A percentile compares a stretch with the other conserved stretches of the same genome.
These are phyloP conservation scores for Gryon sp. DNA, from an alignment of 1,140 invertebrate genomes.

Conservation along the genomic window DNA sequence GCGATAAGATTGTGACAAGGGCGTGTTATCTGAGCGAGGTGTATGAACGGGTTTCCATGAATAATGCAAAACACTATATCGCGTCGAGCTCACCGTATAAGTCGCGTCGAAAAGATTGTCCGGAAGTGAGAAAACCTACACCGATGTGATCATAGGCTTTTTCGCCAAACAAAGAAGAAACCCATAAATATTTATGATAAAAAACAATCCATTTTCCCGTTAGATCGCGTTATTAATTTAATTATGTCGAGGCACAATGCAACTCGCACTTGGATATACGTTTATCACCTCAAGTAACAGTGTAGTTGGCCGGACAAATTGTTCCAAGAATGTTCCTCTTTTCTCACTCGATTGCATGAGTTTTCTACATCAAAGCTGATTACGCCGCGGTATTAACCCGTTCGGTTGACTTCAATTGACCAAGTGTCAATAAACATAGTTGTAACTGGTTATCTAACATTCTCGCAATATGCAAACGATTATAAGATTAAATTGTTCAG, in stretches of 20 bases:
- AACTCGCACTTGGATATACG: slow-evolving; percentile 21
- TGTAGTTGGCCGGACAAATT: slow-evolving; percentile 1
- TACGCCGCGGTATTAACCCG: slow-evolving; percentile 68
- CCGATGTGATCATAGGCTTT: slow-evolving; percentile 31
- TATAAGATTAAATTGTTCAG: no score
- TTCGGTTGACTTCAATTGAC: slow-evolving; percentile 75
- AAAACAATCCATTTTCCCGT: slow-evolving; percentile 16
- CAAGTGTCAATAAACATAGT: slow-evolving; percentile 72
- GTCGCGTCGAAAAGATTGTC: slow-evolving; percentile 44
- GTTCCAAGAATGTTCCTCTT: slow-evolving; percentile 13
- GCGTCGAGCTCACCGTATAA: slow-evolving; percentile 37
- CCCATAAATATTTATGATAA: slow-evolving; percentile 45
- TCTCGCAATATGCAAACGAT: slow-evolving; percentile 9
- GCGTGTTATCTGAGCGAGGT: slow-evolving; percentile 48
- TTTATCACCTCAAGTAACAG: slow-evolving; percentile 32
- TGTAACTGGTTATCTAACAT: slow-evolving; percentile 51
- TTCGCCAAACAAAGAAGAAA: slow-evolving; percentile 38
- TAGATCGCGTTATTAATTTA: slow-evolving; percentile 32
- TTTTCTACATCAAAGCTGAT: slow-evolving; percentile 29
- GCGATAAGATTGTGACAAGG: slow-evolving; percentile 53
- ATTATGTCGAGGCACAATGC: slow-evolving; percentile 38
- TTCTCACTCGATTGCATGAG: slow-evolving; percentile 19
- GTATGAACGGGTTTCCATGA: slow-evolving; percentile 58
- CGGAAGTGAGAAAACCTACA: slow-evolving; percentile 52
- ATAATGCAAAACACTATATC: slow-evolving; percentile 53